Evolutionary conservation across 2,113 vertebrate genomes (phyloP), one percentile per base, ranked within the genome.

Genomic region (Brachyhypopomus occidentalis): DNA sequence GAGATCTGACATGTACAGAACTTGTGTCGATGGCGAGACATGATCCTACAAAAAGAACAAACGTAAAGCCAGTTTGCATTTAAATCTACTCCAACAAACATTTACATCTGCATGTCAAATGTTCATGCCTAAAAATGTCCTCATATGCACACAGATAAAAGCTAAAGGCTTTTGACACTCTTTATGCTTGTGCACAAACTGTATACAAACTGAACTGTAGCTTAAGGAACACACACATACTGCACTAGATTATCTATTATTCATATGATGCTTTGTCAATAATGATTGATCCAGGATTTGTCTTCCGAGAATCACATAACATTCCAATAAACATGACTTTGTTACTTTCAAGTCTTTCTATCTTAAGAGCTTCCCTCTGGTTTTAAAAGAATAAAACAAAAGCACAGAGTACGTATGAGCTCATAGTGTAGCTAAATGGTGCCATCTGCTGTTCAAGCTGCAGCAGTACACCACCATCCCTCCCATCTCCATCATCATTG

Each of bases 371-470:
- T 36, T 36, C 25, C 22, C 0, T 17, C 2, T 59, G 52, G 4
- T 36, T 59, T 34, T 45, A 30, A 7, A 63, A 14, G 30, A 25
- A 0, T 0, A 25, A 36, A 41, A n/a, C 63, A 52, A 25, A 60
- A 23, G 0, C 14, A 20, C 16, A 2, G 34, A 62, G n/a, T 23
- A 14, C 22, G 36, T 72, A 22, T 11, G n/a, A 64, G 59, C 30
- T 22, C 30, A 48, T 2, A 58, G 1, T 17, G 25, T 36, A 76
- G 72, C 55, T 84, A 71, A 63, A 84, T 71, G 63, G 41, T 78
- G 20, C 82, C 82, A 76, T 56, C 82, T 84, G 82, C 64, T 84
- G 82, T 52, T 55, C 6, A 8, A 16, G 22, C 5, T 63, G n/a
- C 27, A 36, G 7, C 64, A 76, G 55, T 62, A 80, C 82, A 80